A percentile compares a stretch with the other conserved stretches of the same genome.
Conservation (phyloP, 2,113 vertebrate genomes). For the Rutilus rutilus region DNA sequence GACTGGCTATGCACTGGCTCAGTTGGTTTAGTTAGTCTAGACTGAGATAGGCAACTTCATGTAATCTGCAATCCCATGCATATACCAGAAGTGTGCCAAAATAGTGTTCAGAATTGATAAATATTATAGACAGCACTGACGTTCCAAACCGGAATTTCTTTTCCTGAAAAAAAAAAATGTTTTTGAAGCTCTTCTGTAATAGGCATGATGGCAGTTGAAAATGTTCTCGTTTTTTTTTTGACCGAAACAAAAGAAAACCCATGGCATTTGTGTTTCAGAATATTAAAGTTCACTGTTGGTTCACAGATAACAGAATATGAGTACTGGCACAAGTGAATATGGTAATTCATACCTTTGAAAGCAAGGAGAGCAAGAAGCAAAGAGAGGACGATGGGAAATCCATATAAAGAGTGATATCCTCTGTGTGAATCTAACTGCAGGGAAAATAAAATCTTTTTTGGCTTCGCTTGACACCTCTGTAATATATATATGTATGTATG, state of each 20-base stretch:
- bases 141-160: not conserved
- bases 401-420: not conserved
- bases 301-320: conserved; percentile 17
- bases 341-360: not conserved
- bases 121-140: not conserved
- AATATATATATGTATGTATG: conserved; percentile 14
- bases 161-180: not conserved
- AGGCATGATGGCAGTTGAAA: conserved; percentile 16
- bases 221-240: not conserved
- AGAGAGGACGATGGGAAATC: conserved; percentile 1
- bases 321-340: conserved; percentile 7
- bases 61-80: conserved; percentile 35
- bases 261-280: not conserved
- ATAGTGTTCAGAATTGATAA: conserved; percentile 22
- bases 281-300: conserved; percentile 17
- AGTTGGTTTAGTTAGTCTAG: conserved; percentile 10
- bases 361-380: not conserved
- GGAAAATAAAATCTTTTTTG: not conserved
- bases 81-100: conserved; percentile 30
- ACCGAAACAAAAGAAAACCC: not conserved
- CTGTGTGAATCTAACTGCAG: not conserved
- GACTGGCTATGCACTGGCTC: conserved; percentile 45
- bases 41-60: conserved; percentile 35
- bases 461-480: conserved; percentile 27
- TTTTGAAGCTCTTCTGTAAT: conserved; percentile 19